Base-by-base conservation (phyloP, 1,140 invertebrate genomes). In the Sinonovacula constricta region DNA sequence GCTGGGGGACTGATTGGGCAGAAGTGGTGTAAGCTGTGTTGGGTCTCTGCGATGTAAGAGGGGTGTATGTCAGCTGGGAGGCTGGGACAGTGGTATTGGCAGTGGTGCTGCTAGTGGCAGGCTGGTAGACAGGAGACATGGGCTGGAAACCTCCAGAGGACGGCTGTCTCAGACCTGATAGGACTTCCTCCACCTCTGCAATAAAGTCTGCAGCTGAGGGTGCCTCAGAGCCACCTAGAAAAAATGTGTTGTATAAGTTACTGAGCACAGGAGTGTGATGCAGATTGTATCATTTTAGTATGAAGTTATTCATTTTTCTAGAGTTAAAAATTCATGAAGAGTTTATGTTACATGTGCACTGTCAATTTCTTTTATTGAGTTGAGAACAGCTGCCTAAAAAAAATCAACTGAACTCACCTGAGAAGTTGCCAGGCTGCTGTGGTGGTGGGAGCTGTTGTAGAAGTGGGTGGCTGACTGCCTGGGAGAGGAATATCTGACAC, bases 121-220 rank as follows among this genome's bases (percentile, higher is more conserved):
- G 79, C 71, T 31, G 82, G 72, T 70, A 81, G 80, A 10, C 65
- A 36, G 67, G 31, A 15, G 33, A 31, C 39, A 59, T 72, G 22
- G 80, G 10, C 10, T 62, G 54, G 26, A 34, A 24, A 54, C 30
- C 15, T 3, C 28, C 28, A 33, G 62, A 1, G 28, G 33, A 18
- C 7, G 39, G 39, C 39, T 10, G 39, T 7, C 7, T 7, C 39
- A 45, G 83, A 28, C 87, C 83, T 24, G 88, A 86, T 14, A 92
- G 80, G 4, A 92, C 91, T 74, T 90, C 90, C 69, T 92, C 91
- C 2, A 92, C 91, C 66, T 88, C 88, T 14, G 92, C 91, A 56
- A 92, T 85, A 26, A 85, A 84, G 80, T 91, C 91, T 31, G 91
- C 91, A 53, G 83, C 83, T 24, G 79, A 67, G 10, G 82, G 81